Percentiles rank a stretch among this genome's conserved stretches.
phyloP scores from a whole-genome alignment of 2,797 vertebrate species.

The Syngnathus acus region DNA sequence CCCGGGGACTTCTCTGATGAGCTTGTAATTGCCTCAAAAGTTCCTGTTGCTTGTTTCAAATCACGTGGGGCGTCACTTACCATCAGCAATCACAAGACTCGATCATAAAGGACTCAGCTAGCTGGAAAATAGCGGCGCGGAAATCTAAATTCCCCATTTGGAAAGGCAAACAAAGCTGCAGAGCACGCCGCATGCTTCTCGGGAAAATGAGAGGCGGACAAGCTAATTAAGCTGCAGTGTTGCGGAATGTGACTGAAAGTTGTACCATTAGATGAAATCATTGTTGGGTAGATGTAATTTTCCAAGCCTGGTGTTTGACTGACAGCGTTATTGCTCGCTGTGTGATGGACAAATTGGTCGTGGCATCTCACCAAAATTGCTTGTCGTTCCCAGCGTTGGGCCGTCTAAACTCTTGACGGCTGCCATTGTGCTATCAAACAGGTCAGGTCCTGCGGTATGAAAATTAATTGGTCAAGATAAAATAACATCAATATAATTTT shows the following conservation, averaged over 20 bases:
- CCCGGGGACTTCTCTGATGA: slow-evolving; percentile 14
- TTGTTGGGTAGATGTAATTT: background rate
- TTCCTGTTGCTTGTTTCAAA: slow-evolving; percentile 29
- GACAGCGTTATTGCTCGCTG: slow-evolving; percentile 11
- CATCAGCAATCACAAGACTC: slow-evolving; percentile 49
- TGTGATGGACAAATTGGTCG: slow-evolving; percentile 34
- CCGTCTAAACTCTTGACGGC: too few relatives aligned
- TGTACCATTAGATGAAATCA: slow-evolving; percentile 9
- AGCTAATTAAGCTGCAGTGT: slow-evolving; percentile 20
- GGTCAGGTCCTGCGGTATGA: too few relatives aligned
- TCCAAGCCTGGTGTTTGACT: slow-evolving; percentile 19
- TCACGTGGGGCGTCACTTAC: slow-evolving; percentile 46
- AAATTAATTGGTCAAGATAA: too few relatives aligned
- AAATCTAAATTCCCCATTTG: slow-evolving; percentile 7
- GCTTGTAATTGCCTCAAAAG: slow-evolving; percentile 11
- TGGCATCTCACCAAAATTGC: slow-evolving; percentile 41
- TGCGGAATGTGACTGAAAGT: slow-evolving; percentile 25
- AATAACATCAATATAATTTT: too few relatives aligned
- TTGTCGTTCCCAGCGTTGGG: too few relatives aligned
- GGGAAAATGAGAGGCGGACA: background rate
- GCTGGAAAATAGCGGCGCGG: slow-evolving; percentile 47
- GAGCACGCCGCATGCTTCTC: slow-evolving; percentile 4
- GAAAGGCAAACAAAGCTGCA: slow-evolving; percentile 33
- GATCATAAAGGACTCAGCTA: slow-evolving; percentile 45
- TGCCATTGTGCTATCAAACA: too few relatives aligned